Evolutionary conservation across 1,140 invertebrate species (phyloP).

Genomic region (Kradibia gibbosae): DNA sequence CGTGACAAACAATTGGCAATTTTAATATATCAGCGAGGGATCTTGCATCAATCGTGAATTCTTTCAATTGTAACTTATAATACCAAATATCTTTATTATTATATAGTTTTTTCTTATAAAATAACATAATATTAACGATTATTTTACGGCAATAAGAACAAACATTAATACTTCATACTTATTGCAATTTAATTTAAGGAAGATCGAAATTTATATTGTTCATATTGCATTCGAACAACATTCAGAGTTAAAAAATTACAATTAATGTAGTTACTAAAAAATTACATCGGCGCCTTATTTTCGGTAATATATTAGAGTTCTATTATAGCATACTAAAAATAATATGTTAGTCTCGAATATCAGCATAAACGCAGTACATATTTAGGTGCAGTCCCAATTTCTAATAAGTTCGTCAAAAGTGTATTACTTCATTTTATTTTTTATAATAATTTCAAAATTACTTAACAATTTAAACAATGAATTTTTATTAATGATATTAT

Average conservation of each 20-base stretch:
- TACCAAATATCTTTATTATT: neutral
- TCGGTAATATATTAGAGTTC: constrained; percentile 40
- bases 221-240: neutral
- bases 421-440: neutral
- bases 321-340: constrained; percentile 49
- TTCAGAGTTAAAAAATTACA: neutral
- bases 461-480: too few relatives aligned
- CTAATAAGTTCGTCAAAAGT: constrained; percentile 38
- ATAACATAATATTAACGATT: too few relatives aligned
- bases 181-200: neutral
- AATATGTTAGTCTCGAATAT: constrained; percentile 47
- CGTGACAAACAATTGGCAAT: neutral
- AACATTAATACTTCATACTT: neutral
- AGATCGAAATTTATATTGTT: neutral
- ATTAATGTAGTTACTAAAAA: neutral
- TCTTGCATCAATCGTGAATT: neutral
- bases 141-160: too few relatives aligned
- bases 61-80: neutral
- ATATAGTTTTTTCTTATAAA: too few relatives aligned
- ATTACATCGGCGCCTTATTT: constrained; percentile 10
- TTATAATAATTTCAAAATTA: neutral
- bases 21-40: neutral
- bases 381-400: constrained; percentile 49
- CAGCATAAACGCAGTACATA: constrained; percentile 41
- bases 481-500: neutral